Base-by-base conservation (phyloP, 2,113 vertebrate genomes). In the Peucedramus taeniatus region DNA sequence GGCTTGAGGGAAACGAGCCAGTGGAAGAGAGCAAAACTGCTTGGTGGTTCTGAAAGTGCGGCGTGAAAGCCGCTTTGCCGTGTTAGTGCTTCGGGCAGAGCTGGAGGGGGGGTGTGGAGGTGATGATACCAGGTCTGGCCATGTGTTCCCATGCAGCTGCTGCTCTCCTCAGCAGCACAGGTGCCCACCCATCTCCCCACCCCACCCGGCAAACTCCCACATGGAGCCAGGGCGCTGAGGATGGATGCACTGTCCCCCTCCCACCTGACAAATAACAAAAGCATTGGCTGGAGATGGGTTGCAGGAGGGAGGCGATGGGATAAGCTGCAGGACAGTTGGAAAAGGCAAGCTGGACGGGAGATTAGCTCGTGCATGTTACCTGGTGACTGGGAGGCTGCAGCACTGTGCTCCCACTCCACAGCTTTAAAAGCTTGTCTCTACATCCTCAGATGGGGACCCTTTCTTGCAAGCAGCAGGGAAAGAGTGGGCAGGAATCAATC, bases 331-430 rank as follows among this genome's bases (percentile, higher is more conserved):
- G 37, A 28, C 17, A 47, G 63, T 8, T 10, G 7, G n/a, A 45
- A 44, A 71, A 75, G 2, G 23, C 63, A 85, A 57, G 74, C 89
- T 61, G 37, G 45, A 85, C 5, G 20, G 65, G 24, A 49, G 19
- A 27, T n/a, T 47, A 47, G 71, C 59, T 90, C 59, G 0, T 78
- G 96, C 90, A 56, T 1, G 3, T 94, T 99, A 99, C 99, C 99
- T 99, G 98, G 93, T 89, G 94, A 90, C 82, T 90, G 96, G 97
- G 93, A 97, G 95, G 98, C 96, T 98, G 98, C 98, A 97, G 96
- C 42, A 72, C 93, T 97, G 92, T 97, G 97, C 89, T 96, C 96
- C 95, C 93, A 96, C 97, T 98, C 90, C 96, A 90, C 83, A 92
- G 94, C 97, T 98, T 92, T 65, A 27, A 81, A 45, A 47, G 24